Evolutionary conservation across 2,797 vertebrate species (phyloP).

Genomic region (Aplochiton taeniatus): DNA sequence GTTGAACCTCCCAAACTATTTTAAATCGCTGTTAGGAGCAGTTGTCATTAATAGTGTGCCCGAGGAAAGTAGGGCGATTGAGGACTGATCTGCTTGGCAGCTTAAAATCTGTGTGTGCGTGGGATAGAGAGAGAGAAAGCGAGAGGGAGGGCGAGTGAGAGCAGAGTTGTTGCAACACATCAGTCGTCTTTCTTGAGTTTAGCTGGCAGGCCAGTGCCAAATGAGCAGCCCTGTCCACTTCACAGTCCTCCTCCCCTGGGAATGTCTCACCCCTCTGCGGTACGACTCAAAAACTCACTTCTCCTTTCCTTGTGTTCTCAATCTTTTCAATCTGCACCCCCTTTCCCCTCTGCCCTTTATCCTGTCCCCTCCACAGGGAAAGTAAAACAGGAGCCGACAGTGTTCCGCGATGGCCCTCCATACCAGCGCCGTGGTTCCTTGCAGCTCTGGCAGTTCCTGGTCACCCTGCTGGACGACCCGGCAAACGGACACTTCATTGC

Average conservation of each 20-base stretch:
- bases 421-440: slow-evolving; percentile 86
- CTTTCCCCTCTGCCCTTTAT: neutral
- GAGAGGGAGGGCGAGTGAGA: no score
- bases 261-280: slow-evolving; percentile 55
- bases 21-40: neutral
- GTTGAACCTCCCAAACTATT: neutral
- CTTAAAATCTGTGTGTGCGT: neutral
- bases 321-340: neutral
- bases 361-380: slow-evolving; percentile 60
- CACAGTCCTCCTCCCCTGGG: slow-evolving; percentile 43
- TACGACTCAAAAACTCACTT: slow-evolving; percentile 31
- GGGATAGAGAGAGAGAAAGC: neutral
- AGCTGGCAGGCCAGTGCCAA: slow-evolving; percentile 27
- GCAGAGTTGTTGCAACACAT: no score
- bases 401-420: slow-evolving; percentile 89
- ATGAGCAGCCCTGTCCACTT: slow-evolving; percentile 43
- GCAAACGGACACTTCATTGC: slow-evolving; percentile 95
- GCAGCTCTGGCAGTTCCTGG: slow-evolving; percentile 89
- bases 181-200: slow-evolving; percentile 14
- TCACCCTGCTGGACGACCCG: slow-evolving; percentile 92
- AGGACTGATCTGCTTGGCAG: no score
- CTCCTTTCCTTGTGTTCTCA: neutral
- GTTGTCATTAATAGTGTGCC: no score
- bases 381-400: slow-evolving; percentile 81
- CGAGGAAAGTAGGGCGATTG: no score